Base-by-base conservation (phyloP, 2,113 vertebrate genomes). In the Tichodroma muraria region DNA sequence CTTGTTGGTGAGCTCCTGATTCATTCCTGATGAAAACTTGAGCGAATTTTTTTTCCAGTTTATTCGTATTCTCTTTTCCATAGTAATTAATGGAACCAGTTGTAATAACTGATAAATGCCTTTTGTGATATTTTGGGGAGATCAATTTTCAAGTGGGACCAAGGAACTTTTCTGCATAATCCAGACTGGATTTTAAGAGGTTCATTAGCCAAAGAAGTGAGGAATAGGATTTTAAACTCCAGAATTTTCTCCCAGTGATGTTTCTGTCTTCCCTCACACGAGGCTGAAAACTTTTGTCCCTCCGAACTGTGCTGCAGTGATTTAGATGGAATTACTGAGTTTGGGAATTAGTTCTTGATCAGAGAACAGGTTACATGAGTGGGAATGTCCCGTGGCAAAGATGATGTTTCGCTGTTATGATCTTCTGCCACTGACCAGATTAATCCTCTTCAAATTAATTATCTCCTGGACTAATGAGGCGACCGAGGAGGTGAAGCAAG, bases 211-310 rank as follows among this genome's bases (percentile, higher is more conserved):
- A 21, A 23, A 30, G 33, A 18, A n/a, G 25, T 0, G 15, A 84
- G 33, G 25, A 20, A 17, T 17, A 10, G 25, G 50, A 9, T 53
- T 63, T 71, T 63, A n/a, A 72, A 22, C 27, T 54, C 33, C 1
- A 28, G 40, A 18, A 16, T 44, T 88, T 77, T 30, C 23, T 92
- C 65, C 20, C n/a, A 14, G 19, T 5, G 30, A 2, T 5, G 50
- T 38, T 45, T 7, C 38, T 87, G 25, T 54, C 30, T 18, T 33
- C 20, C 1, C 37, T 59, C 44, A 8, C 35, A 0, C 0, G 3
- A 45, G 77, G 8, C 2, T 30, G 25, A 8, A n/a, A 45, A 18
- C 30, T 30, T 20, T 17, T 28, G 9, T 72, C 70, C 24, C 52
- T 71, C 44, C 30, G 4, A 30, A 5, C 23, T 8, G 8, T 10